Conservation (phyloP, 2,888 invertebrate species). For the Axea sp. region DNA sequence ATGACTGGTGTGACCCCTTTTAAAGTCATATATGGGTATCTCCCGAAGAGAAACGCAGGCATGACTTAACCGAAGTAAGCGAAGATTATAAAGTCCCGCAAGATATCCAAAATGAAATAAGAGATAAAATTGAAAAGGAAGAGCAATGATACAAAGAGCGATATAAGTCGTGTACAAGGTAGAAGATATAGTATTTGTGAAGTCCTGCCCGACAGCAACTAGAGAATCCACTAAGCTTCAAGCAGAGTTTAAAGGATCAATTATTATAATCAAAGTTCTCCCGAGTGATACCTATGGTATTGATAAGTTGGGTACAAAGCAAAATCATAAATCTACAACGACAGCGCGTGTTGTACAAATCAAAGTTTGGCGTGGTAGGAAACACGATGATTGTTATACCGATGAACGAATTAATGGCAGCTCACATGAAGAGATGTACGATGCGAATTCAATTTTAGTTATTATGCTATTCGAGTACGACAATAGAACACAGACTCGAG, state of each 20-base stretch:
- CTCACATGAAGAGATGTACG: background rate
- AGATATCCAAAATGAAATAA: background rate
- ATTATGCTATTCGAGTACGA: background rate
- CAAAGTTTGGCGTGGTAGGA: constrained; percentile 14
- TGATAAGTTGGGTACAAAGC: background rate
- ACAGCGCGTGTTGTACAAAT: constrained; percentile 30
- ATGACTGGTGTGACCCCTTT: constrained; percentile 55
- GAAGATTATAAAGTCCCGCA: background rate
- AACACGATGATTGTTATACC: constrained; percentile 5
- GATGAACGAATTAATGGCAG: background rate
- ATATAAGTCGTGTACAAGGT: constrained; percentile 32
- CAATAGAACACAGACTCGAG: background rate
- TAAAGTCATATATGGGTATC: constrained; percentile 47
- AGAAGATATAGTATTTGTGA: constrained; percentile 43
- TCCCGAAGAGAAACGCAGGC: constrained; percentile 9
- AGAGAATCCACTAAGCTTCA: constrained; percentile 44
- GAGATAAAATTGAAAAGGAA: constrained; percentile 23
- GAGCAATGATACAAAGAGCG: constrained; percentile 42
- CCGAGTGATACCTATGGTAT: constrained; percentile 37
- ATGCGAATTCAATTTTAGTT: background rate
- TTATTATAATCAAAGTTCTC: constrained; percentile 11
- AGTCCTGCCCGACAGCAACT: constrained; percentile 11
- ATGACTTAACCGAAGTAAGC: background rate
- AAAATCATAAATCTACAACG: background rate
- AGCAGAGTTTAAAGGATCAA: constrained; percentile 19